phyloP scores from a whole-genome alignment of 2,888 invertebrate genomes.

The Lithophane leautieri region DNA sequence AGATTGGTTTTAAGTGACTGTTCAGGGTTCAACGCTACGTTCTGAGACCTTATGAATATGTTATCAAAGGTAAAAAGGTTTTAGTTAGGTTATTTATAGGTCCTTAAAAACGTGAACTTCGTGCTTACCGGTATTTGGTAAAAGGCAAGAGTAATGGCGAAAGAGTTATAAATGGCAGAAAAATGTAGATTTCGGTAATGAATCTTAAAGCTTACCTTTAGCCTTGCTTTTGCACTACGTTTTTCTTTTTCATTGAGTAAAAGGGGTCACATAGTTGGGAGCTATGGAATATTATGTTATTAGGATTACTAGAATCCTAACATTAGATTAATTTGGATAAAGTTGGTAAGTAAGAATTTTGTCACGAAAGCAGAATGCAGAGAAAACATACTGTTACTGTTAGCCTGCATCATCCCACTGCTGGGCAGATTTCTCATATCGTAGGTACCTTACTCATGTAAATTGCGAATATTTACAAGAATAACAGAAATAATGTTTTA shows the following conservation, averaged over 20 bases:
- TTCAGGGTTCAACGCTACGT: constrained; percentile 6
- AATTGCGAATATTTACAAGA: constrained; percentile 15
- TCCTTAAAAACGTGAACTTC: background rate
- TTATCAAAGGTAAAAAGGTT: constrained; percentile 29
- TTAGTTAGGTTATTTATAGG: constrained; percentile 10
- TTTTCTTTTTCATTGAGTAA: background rate
- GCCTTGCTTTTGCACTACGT: background rate
- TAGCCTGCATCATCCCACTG: no score
- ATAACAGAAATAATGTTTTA: constrained; percentile 28
- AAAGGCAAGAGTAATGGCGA: constrained; percentile 1
- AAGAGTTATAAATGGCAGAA: background rate
- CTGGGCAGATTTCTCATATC: no score
- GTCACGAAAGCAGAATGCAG: background rate
- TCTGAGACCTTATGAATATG: constrained; percentile 29
- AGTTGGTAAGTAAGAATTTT: background rate
- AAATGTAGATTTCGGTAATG: constrained; percentile 21
- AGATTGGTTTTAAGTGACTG: constrained; percentile 44
- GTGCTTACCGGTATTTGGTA: constrained; percentile 1
- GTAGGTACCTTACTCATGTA: background rate
- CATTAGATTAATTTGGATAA: background rate
- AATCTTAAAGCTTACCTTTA: background rate
- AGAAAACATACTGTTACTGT: no score
- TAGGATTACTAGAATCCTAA: background rate
- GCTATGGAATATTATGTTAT: background rate
- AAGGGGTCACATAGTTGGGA: background rate